Percentiles rank a stretch among this genome's conserved stretches.
Conservation (phyloP, 2,797 vertebrate genomes). For the Clangula hyemalis region DNA sequence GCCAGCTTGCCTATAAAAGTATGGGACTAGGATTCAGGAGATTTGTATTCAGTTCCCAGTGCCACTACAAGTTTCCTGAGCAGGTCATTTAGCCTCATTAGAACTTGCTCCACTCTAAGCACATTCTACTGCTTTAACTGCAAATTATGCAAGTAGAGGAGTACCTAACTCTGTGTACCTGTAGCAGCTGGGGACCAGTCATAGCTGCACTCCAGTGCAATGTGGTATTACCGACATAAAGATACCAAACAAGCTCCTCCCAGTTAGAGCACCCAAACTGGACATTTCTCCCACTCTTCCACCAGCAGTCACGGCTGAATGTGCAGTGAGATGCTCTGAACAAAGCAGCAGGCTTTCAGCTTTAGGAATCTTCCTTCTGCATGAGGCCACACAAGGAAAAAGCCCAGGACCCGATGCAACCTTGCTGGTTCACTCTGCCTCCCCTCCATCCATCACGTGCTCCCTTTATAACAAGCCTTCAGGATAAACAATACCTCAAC, state of each 20-base stretch:
- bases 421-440: neutral
- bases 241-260: neutral
- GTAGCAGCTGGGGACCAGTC: neutral
- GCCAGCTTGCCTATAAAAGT: neutral
- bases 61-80: neutral
- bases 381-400: neutral
- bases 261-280: neutral
- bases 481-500: slow-evolving; percentile 51
- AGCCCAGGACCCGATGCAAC: neutral
- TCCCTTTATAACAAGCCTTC: slow-evolving; percentile 36
- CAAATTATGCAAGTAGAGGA: neutral
- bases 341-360: neutral
- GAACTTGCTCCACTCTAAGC: neutral
- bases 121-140: neutral
- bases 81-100: neutral
- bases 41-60: neutral
- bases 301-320: neutral
- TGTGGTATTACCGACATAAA: rapidly evolving
- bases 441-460: neutral
- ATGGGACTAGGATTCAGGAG: neutral
- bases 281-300: neutral
- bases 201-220: neutral
- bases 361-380: neutral
- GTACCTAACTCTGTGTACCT: neutral
- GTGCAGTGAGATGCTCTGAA: neutral